A percentile compares a stretch with the other conserved stretches of the same genome.
Evolutionary conservation across 1,140 invertebrate species (phyloP).

Genomic region (Monochamus saltuarius): DNA sequence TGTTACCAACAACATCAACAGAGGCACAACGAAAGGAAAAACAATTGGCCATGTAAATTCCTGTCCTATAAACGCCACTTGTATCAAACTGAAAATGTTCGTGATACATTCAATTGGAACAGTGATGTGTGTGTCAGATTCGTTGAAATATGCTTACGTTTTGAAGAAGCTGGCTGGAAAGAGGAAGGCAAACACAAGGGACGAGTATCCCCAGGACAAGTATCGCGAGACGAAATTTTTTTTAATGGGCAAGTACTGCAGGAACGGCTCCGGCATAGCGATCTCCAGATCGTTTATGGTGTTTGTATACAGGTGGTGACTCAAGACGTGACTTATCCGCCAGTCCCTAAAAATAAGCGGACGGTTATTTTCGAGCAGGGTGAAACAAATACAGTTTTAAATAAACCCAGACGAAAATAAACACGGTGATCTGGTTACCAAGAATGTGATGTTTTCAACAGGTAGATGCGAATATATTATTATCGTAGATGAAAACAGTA

Average conservation of each 20-base stretch:
- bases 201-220: background rate
- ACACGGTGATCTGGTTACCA: too few relatives aligned
- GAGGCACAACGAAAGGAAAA: background rate
- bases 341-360: conserved; percentile 62
- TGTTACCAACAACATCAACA: background rate
- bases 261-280: conserved; percentile 65
- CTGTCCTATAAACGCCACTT: background rate
- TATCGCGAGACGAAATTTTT: conserved; percentile 54
- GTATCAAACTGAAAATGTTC: background rate
- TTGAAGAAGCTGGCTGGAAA: too few relatives aligned
- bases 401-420: background rate
- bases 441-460: too few relatives aligned
- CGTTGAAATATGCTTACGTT: too few relatives aligned
- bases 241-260: conserved; percentile 63
- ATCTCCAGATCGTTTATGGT: conserved; percentile 76
- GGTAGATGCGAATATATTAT: too few relatives aligned
- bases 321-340: conserved; percentile 73
- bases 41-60: background rate
- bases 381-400: background rate
- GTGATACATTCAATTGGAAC: too few relatives aligned
- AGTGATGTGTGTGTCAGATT: too few relatives aligned
- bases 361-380: background rate
- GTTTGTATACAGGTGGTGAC: conserved; percentile 80
- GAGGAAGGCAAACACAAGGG: too few relatives aligned
- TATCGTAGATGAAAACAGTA: too few relatives aligned